Conservation (phyloP, 53 echinoderm and acorn worm genomes). For the Holothuria leucospilota region DNA sequence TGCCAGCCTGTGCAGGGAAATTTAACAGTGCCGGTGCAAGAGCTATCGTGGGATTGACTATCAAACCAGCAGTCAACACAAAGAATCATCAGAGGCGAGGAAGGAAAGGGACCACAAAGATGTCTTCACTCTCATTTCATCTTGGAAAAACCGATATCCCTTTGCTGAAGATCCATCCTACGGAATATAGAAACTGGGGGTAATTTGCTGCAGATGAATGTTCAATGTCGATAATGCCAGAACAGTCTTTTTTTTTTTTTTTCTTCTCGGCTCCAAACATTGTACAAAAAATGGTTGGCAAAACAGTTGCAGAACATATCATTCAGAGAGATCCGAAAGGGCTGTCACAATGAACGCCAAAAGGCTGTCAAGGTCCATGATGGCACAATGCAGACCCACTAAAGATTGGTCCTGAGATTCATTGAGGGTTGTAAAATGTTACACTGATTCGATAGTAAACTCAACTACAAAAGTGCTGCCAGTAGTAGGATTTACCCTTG, state of each 20-base stretch:
- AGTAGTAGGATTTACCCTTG: no score
- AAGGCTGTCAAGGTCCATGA: conserved; percentile 20
- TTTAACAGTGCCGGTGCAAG: conserved; percentile 43
- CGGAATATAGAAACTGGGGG: conserved; percentile 42
- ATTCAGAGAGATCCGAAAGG: conserved; percentile 14
- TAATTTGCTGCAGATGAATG: conserved; percentile 29
- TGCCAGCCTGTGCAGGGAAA: conserved; percentile 42
- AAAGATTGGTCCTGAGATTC: no score
- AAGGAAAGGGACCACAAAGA: no score
- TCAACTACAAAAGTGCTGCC: no score
- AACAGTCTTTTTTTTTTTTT: no score
- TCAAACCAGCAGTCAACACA: no score
- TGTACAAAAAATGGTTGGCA: conserved; percentile 36
- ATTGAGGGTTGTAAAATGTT: no score
- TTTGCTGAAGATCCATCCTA: conserved; percentile 40
- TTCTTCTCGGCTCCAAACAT: conserved; percentile 8
- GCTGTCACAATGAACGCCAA: conserved; percentile 29
- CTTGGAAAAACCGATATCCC: no score
- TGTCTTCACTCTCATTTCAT: no score
- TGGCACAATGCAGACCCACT: no score
- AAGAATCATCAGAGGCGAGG: no score
- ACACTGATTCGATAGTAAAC: no score
- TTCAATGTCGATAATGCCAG: conserved; percentile 39
- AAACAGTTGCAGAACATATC: conserved; percentile 16
- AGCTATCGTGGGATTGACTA: conserved; percentile 6